Conservation (phyloP, 2,113 vertebrate genomes). For the Dipodomys merriami region DNA sequence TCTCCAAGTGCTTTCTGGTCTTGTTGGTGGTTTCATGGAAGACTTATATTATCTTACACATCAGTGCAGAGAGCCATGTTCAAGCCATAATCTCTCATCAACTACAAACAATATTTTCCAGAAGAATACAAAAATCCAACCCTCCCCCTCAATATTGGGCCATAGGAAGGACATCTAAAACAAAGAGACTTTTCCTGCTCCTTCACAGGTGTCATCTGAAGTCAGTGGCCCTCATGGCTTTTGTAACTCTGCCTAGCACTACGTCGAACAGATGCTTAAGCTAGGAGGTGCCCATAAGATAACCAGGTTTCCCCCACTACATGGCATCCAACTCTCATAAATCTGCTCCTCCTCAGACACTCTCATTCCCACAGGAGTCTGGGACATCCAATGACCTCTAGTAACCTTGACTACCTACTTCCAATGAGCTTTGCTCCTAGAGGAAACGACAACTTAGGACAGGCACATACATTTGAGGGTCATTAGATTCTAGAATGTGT, state of each 20-base stretch:
- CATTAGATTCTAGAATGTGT: fast-evolving
- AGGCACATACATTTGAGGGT: neutral
- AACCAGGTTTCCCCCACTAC: too few species aligned
- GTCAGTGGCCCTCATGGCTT: neutral
- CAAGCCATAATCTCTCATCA: neutral
- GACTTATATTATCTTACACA: neutral
- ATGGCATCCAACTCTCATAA: neutral
- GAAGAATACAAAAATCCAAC: neutral
- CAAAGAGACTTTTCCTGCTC: neutral
- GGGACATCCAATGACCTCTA: neutral
- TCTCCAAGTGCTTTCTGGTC: neutral
- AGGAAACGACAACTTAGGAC: neutral
- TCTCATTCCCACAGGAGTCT: neutral
- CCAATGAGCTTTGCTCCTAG: neutral
- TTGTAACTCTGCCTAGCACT: neutral
- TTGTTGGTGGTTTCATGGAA: neutral
- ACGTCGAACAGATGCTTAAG: neutral
- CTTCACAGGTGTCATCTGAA: neutral
- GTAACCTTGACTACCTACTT: neutral
- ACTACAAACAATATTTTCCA: neutral
- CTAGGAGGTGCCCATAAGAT: too few species aligned
- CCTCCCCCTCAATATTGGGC: too few species aligned
- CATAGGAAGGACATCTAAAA: neutral
- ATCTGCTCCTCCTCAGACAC: neutral
- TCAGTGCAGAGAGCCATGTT: neutral